Evolutionary conservation across 2,797 vertebrate species (phyloP), one percentile per base, ranked within the genome.

Genomic region (Hemitrygon akajei): DNA sequence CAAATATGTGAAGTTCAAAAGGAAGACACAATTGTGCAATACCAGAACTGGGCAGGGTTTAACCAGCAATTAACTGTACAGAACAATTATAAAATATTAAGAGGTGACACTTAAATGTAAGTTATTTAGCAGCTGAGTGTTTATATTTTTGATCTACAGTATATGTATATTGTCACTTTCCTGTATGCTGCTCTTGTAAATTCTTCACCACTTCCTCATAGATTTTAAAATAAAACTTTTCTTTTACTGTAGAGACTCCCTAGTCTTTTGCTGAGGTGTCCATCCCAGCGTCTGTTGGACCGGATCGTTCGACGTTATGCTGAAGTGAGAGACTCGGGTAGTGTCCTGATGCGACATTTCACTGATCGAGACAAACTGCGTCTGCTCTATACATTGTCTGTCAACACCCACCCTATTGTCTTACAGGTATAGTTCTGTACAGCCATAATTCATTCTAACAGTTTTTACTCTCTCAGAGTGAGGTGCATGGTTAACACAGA

Each of bases 281-380:
- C 98, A 0, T 98, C 97, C 2, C 97, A 98, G 94, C 95, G 97
- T 34, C 96, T 98, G 69, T 95, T 98, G 95, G 97, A 98, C 94
- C 96, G 97, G 4, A 97, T 98, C 73, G 97, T 98, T 94, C 95
- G 96, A 56, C 97, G 97, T 94, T 98, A 98, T 0, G 97, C 97
- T 0, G 97, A 98, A 95, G 97, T 97, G 94, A 95, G 96, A 0
- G 97, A 98, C 0, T 97, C 97, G 0, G 97, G 97, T 63, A 98
- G 97, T 94, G 95, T 98, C 94, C 97, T 97, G 94, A 98, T 98
- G 98, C 97, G 97, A 94, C 97, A 98, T 94, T 97, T 98, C 82
- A 96, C 96, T 0, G 97, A 97, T 47, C 94, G 95, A 3, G 97
- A 98, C 95, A 98, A 97, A 94, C 94, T 98, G 84, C 96, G 97